phyloP scores from a whole-genome alignment of 1,140 invertebrate genomes.

The Atopsyche davidsoni region DNA sequence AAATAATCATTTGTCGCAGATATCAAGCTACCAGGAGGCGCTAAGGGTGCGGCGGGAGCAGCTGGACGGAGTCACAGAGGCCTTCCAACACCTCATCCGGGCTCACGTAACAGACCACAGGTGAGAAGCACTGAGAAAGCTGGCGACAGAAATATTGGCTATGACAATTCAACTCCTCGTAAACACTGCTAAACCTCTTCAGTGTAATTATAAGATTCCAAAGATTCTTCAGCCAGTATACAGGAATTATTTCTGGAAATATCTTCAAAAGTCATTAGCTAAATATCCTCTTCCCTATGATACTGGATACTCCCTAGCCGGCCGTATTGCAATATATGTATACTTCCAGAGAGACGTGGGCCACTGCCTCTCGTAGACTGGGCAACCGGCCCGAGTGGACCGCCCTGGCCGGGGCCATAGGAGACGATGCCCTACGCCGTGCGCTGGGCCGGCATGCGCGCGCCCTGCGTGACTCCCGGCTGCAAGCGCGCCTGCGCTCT shows the following conservation, averaged over 20 bases:
- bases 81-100: conserved; percentile 77
- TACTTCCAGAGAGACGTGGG: conserved; percentile 44
- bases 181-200: no score
- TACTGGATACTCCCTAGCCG: no score
- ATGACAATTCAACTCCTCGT: no score
- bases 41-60: conserved; percentile 79
- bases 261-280: no score
- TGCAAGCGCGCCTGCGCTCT: conserved; percentile 61
- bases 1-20: conserved; percentile 39
- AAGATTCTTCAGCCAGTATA: no score
- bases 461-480: conserved; percentile 75
- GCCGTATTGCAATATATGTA: no score
- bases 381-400: conserved; percentile 82
- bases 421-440: conserved; percentile 70
- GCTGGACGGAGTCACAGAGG: conserved; percentile 81
- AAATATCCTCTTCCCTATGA: no score
- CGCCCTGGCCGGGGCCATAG: conserved; percentile 86
- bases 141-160: no score
- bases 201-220: conserved; percentile 20
- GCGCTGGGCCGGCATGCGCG: conserved; percentile 77
- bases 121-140: no score
- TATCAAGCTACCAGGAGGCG: conserved; percentile 83
- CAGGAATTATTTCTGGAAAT: no score
- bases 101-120: conserved; percentile 61
- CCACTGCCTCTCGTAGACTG: conserved; percentile 77